phyloP scores from a whole-genome alignment of 2,113 vertebrate species.

The Hippocampus guttulatus region DNA sequence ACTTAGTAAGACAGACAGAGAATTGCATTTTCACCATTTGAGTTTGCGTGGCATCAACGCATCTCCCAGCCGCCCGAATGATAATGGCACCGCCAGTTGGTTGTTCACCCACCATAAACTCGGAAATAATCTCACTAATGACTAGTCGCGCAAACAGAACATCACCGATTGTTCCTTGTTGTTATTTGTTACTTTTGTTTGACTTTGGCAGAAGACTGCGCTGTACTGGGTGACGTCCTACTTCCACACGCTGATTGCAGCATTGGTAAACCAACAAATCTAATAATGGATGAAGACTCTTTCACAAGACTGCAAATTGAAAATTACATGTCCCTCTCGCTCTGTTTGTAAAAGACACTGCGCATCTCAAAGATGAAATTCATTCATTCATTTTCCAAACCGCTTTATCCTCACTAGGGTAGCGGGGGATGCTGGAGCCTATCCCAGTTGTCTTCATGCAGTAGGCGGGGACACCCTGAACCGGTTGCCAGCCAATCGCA shows the following conservation, averaged over 20 bases:
- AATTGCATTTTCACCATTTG: not conserved
- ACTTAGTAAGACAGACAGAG: not conserved
- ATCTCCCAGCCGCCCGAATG: not conserved
- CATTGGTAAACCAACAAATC: not conserved
- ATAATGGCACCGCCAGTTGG: not conserved
- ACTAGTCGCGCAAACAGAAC: not conserved
- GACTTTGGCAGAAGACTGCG: not conserved
- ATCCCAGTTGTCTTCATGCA: no score
- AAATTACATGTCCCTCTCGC: not conserved
- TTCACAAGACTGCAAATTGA: not conserved
- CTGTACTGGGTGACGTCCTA: not conserved
- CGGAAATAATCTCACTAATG: not conserved
- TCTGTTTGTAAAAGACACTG: conserved; percentile 29
- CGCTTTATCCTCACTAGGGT: no score
- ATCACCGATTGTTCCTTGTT: not conserved
- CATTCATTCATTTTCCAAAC: conserved; percentile 8
- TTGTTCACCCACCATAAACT: not conserved
- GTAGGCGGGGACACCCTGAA: no score
- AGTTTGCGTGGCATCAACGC: not conserved
- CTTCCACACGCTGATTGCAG: no score
- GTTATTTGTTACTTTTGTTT: conserved; percentile 1
- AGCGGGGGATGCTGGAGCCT: no score
- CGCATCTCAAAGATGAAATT: conserved; percentile 53
- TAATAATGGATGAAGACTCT: not conserved
- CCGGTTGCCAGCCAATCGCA: no score